Conservation (phyloP, 2,888 invertebrate genomes). For the Eueremaeus valkanovi region DNA sequence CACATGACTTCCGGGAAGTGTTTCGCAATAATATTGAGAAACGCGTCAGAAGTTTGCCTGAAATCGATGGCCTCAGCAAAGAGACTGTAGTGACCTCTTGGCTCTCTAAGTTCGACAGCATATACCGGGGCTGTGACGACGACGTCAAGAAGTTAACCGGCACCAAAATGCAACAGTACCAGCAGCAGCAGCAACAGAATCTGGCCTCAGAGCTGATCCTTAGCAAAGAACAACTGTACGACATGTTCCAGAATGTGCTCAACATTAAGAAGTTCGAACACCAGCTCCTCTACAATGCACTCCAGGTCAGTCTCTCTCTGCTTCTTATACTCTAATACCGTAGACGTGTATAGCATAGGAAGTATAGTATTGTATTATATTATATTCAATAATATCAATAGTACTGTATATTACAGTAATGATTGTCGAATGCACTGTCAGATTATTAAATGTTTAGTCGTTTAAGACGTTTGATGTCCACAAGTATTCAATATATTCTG, state of each 20-base stretch:
- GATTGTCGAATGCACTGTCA: no score
- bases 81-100: conserved; percentile 98
- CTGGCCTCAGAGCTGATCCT: conserved; percentile 76
- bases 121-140: conserved; percentile 65
- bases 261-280: conserved; percentile 99
- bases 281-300: conserved; percentile 95
- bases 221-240: conserved; percentile 98
- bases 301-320: conserved; percentile 65
- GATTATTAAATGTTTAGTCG: no score
- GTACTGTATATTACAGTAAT: no score
- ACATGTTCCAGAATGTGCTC: conserved; percentile 99
- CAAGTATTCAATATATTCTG: no score
- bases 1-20: conserved; percentile 97
- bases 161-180: conserved; percentile 59
- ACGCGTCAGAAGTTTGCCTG: conserved; percentile 92
- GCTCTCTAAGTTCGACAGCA: conserved; percentile 99
- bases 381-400: no score
- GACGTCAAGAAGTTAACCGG: conserved; percentile 47
- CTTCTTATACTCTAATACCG: no score
- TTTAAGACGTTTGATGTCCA: no score
- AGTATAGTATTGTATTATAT: no score
- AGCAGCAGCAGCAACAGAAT: conserved; percentile 45
- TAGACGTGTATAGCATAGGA: no score
- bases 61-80: conserved; percentile 98
- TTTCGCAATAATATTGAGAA: conserved; percentile 98